Evolutionary conservation across 2,888 invertebrate genomes (phyloP), one percentile per base, ranked within the genome.

Genomic region (Lasius fuliginosus): DNA sequence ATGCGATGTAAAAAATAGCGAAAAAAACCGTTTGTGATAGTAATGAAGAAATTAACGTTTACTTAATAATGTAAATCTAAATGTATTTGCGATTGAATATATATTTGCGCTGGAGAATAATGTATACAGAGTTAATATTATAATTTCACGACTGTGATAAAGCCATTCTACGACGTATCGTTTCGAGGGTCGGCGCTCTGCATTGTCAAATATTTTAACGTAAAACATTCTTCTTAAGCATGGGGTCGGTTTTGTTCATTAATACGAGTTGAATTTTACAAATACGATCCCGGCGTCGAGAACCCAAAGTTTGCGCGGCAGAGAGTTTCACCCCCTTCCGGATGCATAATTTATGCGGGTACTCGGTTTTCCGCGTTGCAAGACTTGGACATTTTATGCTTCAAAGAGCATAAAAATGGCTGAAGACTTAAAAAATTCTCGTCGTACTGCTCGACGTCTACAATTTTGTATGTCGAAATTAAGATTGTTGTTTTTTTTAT

Each of bases 401-500:
- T 71, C 69, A 84, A 84, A 86, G 76, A 40, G 76, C 76, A 82
- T 85, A 86, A 85, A 85, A 85, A 75, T 81, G 86, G 74, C 62
- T 8, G 67, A 73, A 60, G 73, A 60, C 46, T 81, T 81, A 81
- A 81, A 81, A 73, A 81, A 71, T 81, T 81, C 46, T 12, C 46
- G 33, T 53, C 40, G 64, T 30, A 53, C 15, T 23, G 53, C 53
- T 53, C 42, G 79, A 79, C 79, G 42, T 82, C 30, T 53, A 40
- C 53, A 82, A 40, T 76, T 82, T 77, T 40, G 18, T 65, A 30
- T 33, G 79, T 62, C 69, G 33, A 60, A 71, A 60, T 71, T 81
- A 49, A 81, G 79, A 81, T 81, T 81, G 79, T 81, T 60, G 36
- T 69, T 81, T 69, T 60, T n/a, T n/a, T 8, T 8, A 5, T 36